Conservation (phyloP, 2,113 vertebrate species). For the Cynoglossus semilaevis region DNA sequence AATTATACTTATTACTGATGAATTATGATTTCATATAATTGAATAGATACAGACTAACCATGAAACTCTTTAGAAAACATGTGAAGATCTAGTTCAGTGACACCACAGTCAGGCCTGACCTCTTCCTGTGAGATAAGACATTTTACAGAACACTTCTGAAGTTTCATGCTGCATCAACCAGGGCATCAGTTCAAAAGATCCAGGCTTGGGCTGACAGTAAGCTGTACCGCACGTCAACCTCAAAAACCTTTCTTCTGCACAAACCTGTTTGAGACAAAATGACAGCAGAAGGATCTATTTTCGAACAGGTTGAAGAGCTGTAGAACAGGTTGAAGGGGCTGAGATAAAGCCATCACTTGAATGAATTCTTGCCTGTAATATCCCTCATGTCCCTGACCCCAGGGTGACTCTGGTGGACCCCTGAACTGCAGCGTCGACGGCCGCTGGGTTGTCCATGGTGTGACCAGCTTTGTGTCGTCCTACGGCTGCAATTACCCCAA, state of each 20-base stretch:
- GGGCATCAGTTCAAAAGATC: slow-evolving; percentile 41
- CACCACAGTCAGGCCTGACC: too few relatives aligned
- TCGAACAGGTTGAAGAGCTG: not conserved
- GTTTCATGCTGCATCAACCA: slow-evolving; percentile 53
- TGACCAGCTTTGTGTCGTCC: slow-evolving; percentile 88
- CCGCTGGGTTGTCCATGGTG: slow-evolving; percentile 80
- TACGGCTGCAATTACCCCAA: slow-evolving; percentile 77
- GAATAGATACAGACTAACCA: too few relatives aligned
- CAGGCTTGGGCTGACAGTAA: slow-evolving; percentile 32
- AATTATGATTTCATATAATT: too few relatives aligned
- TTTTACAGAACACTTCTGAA: slow-evolving; percentile 35
- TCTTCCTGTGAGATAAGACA: slow-evolving; percentile 45
- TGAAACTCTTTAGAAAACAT: too few relatives aligned
- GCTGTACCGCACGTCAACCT: slow-evolving; percentile 42
- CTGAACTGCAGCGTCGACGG: slow-evolving; percentile 82
- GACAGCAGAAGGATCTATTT: not conserved
- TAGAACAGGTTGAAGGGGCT: not conserved
- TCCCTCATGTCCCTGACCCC: slow-evolving; percentile 9
- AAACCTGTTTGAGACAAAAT: slow-evolving; percentile 18
- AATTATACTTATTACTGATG: too few relatives aligned
- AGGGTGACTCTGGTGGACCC: slow-evolving; percentile 91
- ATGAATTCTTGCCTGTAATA: not conserved
- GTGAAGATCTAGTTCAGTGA: too few relatives aligned
- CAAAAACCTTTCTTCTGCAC: slow-evolving; percentile 20
- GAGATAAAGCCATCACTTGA: not conserved